Base-by-base conservation (phyloP, 2,113 vertebrate genomes). In the Plotosus lineatus region DNA sequence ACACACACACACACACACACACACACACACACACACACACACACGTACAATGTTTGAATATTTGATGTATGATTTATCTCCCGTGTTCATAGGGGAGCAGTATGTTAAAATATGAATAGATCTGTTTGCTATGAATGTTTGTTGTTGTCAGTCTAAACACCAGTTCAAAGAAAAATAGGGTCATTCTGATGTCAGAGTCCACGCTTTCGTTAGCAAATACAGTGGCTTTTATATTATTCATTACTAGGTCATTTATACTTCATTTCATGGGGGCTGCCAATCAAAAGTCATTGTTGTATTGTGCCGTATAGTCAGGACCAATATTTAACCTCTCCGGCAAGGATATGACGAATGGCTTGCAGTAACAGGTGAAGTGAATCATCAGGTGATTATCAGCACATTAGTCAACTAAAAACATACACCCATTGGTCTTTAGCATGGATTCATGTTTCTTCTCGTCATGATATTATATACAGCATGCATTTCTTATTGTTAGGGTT, bases 91-190 rank as follows among this genome's bases (percentile, higher is more conserved):
- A 86, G 83, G 82, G 85, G 85, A 89, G 85, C 75, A 56, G 80
- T 78, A 79, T 87, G 86, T 86, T 89, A 82, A 91, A 89, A 90
- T 88, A 90, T 90, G 88, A 90, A 91, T 89, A 78, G 77, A 38
- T 72, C 75, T 44, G 75, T 65, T 86, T 88, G 86, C 77, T 81
- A 78, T 83, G 86, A 90, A 89, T 88, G 81, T 90, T 90, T 89
- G 86, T 83, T 88, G 91, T 91, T 88, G 89, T 87, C 83, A 75
- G 50, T 84, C 82, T 87, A 86, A 89, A 89, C 48, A 80, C 51
- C 38, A 78, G 84, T 90, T 91, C 86, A 90, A 89, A 92, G 89
- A 72, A 84, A 86, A 73, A 80, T 79, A 75, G 5, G 63, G 71
- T 73, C 77, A 48, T 82, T 65, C 77, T 78, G 83, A 88, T 75